phyloP scores from a whole-genome alignment of 1,140 invertebrate genomes.

The Formica exsecta region DNA sequence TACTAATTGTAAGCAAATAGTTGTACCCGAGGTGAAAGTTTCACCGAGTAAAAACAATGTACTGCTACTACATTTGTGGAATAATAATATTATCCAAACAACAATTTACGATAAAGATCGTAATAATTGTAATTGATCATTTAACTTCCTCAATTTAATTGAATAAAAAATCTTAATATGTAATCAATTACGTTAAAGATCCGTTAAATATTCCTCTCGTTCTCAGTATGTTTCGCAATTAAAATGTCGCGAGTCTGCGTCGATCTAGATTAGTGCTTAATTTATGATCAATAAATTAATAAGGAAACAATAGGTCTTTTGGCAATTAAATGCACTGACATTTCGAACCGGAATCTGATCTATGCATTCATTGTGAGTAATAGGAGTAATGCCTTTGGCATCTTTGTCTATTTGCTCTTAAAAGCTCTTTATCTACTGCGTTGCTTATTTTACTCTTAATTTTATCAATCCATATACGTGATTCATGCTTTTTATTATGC shows the following conservation, averaged over 20 bases:
- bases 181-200: too few relatives aligned
- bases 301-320: not conserved
- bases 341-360: not conserved
- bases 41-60: not conserved
- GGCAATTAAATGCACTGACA: not conserved
- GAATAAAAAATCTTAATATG: too few relatives aligned
- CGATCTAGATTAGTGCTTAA: not conserved
- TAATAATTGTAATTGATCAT: too few relatives aligned
- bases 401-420: not conserved
- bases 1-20: conserved; percentile 13
- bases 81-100: conserved; percentile 3
- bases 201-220: too few relatives aligned
- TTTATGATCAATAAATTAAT: not conserved
- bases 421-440: not conserved
- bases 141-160: too few relatives aligned
- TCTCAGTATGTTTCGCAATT: too few relatives aligned
- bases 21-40: conserved; percentile 18
- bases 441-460: not conserved
- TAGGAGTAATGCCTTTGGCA: too few relatives aligned
- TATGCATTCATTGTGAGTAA: not conserved
- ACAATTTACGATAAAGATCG: not conserved
- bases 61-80: not conserved
- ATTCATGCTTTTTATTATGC: not conserved
- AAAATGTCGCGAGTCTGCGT: not conserved
- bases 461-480: not conserved